Evolutionary conservation across 2,797 vertebrate species (phyloP).

Genomic region (Schizopygopsis malacanthus): DNA sequence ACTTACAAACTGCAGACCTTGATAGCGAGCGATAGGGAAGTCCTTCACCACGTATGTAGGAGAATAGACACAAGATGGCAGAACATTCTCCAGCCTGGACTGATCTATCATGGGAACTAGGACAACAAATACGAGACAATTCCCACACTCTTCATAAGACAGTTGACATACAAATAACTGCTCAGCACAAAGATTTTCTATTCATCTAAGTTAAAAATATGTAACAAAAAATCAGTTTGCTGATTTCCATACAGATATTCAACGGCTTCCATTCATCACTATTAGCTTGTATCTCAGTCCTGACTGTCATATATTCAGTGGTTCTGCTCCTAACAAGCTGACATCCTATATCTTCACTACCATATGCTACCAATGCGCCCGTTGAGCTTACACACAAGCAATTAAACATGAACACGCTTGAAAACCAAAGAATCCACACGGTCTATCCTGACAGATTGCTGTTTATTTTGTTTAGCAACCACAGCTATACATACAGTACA

Average conservation of each 20-base stretch:
- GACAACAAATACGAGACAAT: neutral
- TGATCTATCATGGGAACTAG: slow-evolving; percentile 88
- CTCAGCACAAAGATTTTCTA: neutral
- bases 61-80: slow-evolving; percentile 92
- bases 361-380: slow-evolving; percentile 19
- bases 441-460: neutral
- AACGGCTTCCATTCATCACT: neutral
- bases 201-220: slow-evolving; percentile 7
- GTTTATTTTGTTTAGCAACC: neutral
- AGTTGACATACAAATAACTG: neutral
- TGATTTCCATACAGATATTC: no score
- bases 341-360: slow-evolving; percentile 15
- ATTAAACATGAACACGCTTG: slow-evolving; percentile 12
- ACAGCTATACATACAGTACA: neutral
- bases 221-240: slow-evolving; percentile 1
- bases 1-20: slow-evolving; percentile 98
- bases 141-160: neutral
- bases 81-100: slow-evolving; percentile 85
- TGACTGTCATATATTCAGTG: neutral
- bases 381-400: slow-evolving; percentile 8
- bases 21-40: slow-evolving; percentile 97
- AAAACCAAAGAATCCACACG: neutral
- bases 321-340: slow-evolving; percentile 26
- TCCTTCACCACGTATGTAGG: slow-evolving; percentile 98
- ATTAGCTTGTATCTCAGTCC: neutral